Evolutionary conservation across 1,140 invertebrate genomes (phyloP), one percentile per base, ranked within the genome.

Genomic region (Microvelia longipes): DNA sequence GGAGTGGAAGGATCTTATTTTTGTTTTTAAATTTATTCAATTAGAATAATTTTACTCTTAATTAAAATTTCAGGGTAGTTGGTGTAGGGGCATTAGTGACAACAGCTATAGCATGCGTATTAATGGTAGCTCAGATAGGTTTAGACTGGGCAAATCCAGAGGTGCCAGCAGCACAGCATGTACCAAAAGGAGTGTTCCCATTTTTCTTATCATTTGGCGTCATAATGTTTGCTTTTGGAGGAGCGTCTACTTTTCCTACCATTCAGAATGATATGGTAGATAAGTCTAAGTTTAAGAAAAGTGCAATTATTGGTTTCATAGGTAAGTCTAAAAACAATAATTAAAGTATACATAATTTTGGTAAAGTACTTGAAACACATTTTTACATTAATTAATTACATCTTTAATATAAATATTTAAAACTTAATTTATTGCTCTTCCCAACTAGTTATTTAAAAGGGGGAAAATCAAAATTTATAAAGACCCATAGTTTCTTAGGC

Each of bases 251-350:
- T 0, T 88, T 88, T 78, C 87, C 87, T 13, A 88, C 86, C 0
- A 86, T 89, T 35, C 87, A 88, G 75, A 87, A 88, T 73, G 87
- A 88, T 72, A 88, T 87, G 86, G 77, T 79, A 25, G 80, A 87
- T 68, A 83, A 82, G 72, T 76, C 76, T 1, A 77, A 85, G 73
- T 88, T 87, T 75, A 77, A 81, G 2, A 81, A 78, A 29, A 83
- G 82, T 68, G 76, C 85, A 14, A 74, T 80, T 2, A 79, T 83
- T 64, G 83, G 80, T 29, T 85, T 86, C 75, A 65, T 76, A 60
- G 81, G 85, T 85, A 75, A 77, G 73, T 73, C 15, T 73, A 61
- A 65, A 28, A 65, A 24, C n/a, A n/a, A n/a, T n/a, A n/a, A n/a
- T n/a, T n/a, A n/a, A n/a, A n/a, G n/a, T n/a, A n/a, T n/a, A n/a